These are phyloP conservation scores for Pterostichus niger DNA, from an alignment of 2,888 invertebrate genomes.

Conservation along the genomic window DNA sequence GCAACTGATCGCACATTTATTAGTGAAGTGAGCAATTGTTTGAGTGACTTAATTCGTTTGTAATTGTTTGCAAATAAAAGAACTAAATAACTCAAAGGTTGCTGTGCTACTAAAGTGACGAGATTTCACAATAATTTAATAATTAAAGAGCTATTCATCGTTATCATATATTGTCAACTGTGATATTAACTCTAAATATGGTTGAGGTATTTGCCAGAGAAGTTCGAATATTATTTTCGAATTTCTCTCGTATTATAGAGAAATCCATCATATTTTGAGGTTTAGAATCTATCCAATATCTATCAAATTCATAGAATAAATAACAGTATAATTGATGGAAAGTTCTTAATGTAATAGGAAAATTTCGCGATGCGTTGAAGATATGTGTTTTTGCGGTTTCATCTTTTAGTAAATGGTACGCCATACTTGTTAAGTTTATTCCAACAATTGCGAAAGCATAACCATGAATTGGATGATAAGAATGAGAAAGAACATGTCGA, in stretches of 20 bases:
- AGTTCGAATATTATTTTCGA: conserved; percentile 86
- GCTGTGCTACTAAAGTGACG: conserved; percentile 33
- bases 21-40: conserved; percentile 39
- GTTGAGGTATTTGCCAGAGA: conserved; percentile 85
- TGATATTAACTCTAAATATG: conserved; percentile 89
- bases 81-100: conserved; percentile 10
- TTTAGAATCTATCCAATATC: conserved; percentile 94
- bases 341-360: conserved; percentile 83
- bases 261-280: conserved; percentile 98
- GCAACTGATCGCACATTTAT: conserved; percentile 3
- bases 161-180: conserved; percentile 84
- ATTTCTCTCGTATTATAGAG: conserved; percentile 90
- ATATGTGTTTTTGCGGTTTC: conserved; percentile 94
- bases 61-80: not conserved
- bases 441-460: conserved; percentile 95
- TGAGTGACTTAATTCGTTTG: not conserved
- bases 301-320: conserved; percentile 95
- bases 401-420: conserved; percentile 88
- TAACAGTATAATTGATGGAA: conserved; percentile 97
- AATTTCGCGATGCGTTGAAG: conserved; percentile 87
- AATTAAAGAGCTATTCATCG: conserved; percentile 29
- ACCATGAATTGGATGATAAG: conserved; percentile 92
- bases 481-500: conserved; percentile 90
- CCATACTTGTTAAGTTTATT: conserved; percentile 96
- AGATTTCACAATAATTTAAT: conserved; percentile 35